Conservation (phyloP, 2,797 vertebrate genomes). For the Fundulus diaphanus region DNA sequence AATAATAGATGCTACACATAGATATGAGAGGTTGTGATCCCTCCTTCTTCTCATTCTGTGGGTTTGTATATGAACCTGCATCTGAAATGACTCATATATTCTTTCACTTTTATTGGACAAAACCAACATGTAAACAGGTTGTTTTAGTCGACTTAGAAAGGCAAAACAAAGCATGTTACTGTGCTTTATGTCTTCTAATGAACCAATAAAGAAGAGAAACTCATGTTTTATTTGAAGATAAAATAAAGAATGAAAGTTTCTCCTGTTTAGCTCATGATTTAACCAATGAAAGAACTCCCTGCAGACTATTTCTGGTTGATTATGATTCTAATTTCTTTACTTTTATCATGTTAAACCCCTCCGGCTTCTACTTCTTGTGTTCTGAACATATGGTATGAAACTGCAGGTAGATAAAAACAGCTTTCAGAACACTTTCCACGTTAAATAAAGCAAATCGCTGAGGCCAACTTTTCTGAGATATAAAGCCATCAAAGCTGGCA, state of each 20-base stretch:
- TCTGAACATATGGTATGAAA: background rate
- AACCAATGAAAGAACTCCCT: background rate
- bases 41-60: background rate
- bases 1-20: conserved; percentile 43
- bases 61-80: background rate
- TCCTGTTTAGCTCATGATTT: background rate
- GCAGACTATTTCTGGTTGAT: background rate
- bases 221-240: background rate
- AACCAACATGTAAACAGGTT: conserved; percentile 13
- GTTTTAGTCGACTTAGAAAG: conserved; percentile 15
- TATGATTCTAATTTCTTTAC: background rate
- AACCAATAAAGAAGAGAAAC: conserved; percentile 49
- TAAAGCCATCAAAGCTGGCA: conserved; percentile 37
- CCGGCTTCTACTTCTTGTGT: background rate
- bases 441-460: background rate
- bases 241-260: background rate
- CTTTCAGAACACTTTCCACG: conserved; percentile 5
- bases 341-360: background rate
- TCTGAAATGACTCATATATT: conserved; percentile 19
- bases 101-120: conserved; percentile 6
- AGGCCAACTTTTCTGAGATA: conserved; percentile 15
- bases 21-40: conserved; percentile 23
- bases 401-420: background rate
- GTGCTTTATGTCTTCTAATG: conserved; percentile 43
- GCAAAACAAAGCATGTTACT: conserved; percentile 18